Percentiles rank a stretch among this genome's conserved stretches.
phyloP scores from a whole-genome alignment of 2,888 invertebrate genomes.

The Orchesella flavescens region DNA sequence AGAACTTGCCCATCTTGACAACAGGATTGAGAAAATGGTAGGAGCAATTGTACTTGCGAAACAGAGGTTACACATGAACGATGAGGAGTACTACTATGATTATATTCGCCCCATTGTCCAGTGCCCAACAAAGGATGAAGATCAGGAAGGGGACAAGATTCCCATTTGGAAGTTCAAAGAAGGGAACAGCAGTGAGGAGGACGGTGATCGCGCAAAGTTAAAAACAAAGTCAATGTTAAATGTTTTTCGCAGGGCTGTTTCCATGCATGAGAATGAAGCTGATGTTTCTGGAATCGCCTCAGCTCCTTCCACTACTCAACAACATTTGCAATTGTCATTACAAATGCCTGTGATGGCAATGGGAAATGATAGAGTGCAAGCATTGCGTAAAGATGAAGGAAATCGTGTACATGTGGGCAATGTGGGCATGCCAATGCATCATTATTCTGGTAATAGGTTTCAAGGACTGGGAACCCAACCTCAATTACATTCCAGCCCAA shows the following conservation, averaged over 20 bases:
- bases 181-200: constrained; percentile 10
- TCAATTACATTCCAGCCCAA: neutral
- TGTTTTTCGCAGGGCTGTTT: constrained; percentile 24
- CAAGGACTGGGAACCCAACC: no score
- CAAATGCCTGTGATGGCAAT: neutral
- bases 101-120: constrained; percentile 23
- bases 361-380: neutral
- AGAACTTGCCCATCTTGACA: constrained; percentile 43
- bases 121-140: constrained; percentile 24
- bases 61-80: constrained; percentile 42
- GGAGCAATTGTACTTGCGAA: constrained; percentile 41
- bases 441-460: no score
- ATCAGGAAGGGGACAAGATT: neutral
- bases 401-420: no score
- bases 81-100: constrained; percentile 26
- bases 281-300: neutral
- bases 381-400: neutral
- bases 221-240: constrained; percentile 18
- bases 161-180: constrained; percentile 14
- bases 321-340: neutral
- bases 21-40: constrained; percentile 45
- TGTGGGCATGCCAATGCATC: no score
- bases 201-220: neutral
- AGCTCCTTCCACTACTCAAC: neutral
- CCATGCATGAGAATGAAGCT: constrained; percentile 25